Evolutionary conservation across 1,140 invertebrate species (phyloP).

Genomic region (Drosophila pectinifera): DNA sequence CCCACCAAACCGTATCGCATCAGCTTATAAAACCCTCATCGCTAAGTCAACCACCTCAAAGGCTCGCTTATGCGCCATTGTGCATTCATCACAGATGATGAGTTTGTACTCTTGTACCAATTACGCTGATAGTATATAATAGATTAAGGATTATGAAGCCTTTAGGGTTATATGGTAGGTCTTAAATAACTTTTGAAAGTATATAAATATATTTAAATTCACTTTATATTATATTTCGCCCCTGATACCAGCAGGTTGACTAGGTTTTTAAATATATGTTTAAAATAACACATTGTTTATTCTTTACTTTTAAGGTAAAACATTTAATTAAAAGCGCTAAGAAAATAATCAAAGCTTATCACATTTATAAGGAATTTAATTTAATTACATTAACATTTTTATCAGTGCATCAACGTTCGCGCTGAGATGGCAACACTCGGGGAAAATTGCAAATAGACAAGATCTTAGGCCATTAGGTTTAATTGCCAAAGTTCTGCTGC

Average conservation of each 20-base stretch:
- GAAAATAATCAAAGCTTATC: neutral
- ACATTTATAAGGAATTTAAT: neutral
- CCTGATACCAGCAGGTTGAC: too few relatives aligned
- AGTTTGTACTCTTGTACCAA: neutral
- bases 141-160: too few relatives aligned
- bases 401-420: constrained; percentile 19
- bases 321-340: neutral
- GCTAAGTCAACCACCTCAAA: too few relatives aligned
- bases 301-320: neutral
- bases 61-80: neutral
- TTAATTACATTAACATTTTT: neutral
- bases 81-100: neutral
- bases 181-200: too few relatives aligned
- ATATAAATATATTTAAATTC: too few relatives aligned
- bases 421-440: constrained; percentile 38
- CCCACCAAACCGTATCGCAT: neutral
- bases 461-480: constrained; percentile 66
- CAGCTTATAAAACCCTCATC: neutral
- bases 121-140: too few relatives aligned
- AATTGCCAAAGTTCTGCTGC: constrained; percentile 57
- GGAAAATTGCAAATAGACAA: constrained; percentile 53
- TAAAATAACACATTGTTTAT: neutral
- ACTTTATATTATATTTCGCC: too few relatives aligned
- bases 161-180: too few relatives aligned
- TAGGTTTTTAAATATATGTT: neutral